A percentile compares a stretch with the other conserved stretches of the same genome.
These are phyloP conservation scores for Coendou prehensilis DNA, from an alignment of 2,797 vertebrate genomes.

Conservation along the genomic window DNA sequence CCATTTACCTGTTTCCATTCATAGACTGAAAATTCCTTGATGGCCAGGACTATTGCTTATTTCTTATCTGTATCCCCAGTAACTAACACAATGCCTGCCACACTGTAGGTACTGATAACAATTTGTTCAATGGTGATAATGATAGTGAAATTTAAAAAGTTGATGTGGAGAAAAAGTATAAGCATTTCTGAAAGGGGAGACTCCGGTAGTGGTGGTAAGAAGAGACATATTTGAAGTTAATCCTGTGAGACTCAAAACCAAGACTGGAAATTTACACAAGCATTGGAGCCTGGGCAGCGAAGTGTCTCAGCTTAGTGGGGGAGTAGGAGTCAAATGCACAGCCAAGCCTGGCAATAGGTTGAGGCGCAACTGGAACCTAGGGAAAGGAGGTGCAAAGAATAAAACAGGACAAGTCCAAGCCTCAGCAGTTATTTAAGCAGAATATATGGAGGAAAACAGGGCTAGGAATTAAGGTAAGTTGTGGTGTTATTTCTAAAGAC, in stretches of 20 bases:
- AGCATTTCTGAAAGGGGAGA: background rate
- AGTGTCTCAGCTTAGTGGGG: background rate
- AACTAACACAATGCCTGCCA: background rate
- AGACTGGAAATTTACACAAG: background rate
- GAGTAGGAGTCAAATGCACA: background rate
- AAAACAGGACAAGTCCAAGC: background rate
- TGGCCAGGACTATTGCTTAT: background rate
- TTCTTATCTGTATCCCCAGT: background rate
- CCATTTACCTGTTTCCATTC: background rate
- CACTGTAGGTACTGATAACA: background rate
- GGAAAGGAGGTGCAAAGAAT: background rate
- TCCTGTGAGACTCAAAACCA: background rate
- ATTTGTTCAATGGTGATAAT: background rate
- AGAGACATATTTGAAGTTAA: background rate
- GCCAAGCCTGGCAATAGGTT: background rate
- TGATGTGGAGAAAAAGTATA: background rate
- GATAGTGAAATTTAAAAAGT: slow-evolving; percentile 13
- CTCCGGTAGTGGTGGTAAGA: background rate
- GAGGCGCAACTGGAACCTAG: background rate
- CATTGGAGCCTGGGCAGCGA: too few species aligned
- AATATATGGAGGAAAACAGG: background rate
- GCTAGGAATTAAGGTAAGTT: background rate
- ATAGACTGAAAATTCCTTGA: background rate
- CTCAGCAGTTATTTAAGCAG: background rate
- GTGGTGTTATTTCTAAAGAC: background rate